Conservation (phyloP, 2,113 vertebrate genomes). For the Phylloscopus whistleri region DNA sequence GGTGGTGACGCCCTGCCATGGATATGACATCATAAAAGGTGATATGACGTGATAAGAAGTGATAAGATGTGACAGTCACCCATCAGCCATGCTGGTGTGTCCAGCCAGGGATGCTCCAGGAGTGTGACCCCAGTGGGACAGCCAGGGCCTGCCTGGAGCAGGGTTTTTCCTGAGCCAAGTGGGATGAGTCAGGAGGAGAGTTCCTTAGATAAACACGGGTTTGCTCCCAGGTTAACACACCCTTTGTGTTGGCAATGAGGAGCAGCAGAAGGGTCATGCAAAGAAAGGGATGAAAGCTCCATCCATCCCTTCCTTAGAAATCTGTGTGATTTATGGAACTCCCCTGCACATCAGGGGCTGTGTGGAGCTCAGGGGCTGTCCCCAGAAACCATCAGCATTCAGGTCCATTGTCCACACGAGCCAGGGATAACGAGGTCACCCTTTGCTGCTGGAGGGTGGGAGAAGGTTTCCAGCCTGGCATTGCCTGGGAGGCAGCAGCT, state of each 20-base stretch:
- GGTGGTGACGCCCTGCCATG: background rate
- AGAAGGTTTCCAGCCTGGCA: background rate
- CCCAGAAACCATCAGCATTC: background rate
- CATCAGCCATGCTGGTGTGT: accelerated
- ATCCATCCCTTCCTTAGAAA: conserved; percentile 1
- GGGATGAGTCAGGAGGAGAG: background rate
- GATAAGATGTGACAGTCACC: accelerated
- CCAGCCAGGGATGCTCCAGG: background rate
- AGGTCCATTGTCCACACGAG: background rate
- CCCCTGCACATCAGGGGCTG: background rate
- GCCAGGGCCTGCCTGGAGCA: background rate
- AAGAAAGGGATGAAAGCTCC: background rate
- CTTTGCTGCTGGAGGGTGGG: background rate
- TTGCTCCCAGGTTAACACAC: background rate
- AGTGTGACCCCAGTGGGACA: accelerated
- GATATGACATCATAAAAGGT: no score
- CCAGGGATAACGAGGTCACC: accelerated
- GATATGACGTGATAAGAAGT: background rate
- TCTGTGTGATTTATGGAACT: background rate
- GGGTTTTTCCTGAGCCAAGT: background rate
- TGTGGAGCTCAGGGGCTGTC: background rate
- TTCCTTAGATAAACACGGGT: background rate
- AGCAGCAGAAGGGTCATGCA: background rate
- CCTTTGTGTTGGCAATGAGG: background rate
- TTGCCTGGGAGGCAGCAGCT: background rate